These are phyloP conservation scores for Clivina fossor DNA, from an alignment of 2,888 invertebrate species.

Conservation along the genomic window DNA sequence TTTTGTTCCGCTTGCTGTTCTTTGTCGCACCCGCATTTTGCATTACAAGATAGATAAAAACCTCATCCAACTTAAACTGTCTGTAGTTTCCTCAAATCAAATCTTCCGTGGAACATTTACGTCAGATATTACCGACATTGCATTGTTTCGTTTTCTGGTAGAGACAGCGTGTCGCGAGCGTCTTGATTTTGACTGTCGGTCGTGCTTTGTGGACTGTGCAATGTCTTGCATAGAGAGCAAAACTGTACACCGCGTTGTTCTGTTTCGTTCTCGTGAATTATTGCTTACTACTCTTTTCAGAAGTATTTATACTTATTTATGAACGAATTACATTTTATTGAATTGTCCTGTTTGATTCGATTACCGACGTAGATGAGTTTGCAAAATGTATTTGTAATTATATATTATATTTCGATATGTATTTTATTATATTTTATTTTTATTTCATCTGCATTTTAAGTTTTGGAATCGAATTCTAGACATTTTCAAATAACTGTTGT, in stretches of 20 bases:
- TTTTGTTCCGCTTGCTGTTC: neutral
- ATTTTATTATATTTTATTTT: no score
- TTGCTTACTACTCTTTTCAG: slow-evolving; percentile 18
- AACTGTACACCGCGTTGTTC: slow-evolving; percentile 2
- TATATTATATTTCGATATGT: no score
- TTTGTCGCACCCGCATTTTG: neutral
- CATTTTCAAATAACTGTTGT: no score
- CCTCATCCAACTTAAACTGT: slow-evolving; percentile 48
- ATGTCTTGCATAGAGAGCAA: neutral
- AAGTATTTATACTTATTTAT: slow-evolving; percentile 21
- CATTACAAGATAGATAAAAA: slow-evolving; percentile 44
- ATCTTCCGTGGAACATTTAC: slow-evolving; percentile 36
- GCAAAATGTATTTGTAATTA: neutral
- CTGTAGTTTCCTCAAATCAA: slow-evolving; percentile 43
- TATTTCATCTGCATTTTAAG: no score
- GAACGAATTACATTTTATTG: slow-evolving; percentile 11
- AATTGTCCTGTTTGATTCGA: slow-evolving; percentile 1
- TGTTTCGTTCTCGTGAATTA: slow-evolving; percentile 22
- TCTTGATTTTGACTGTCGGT: slow-evolving; percentile 16
- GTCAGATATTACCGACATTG: slow-evolving; percentile 29
- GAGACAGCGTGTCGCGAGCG: slow-evolving; percentile 2
- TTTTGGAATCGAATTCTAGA: no score
- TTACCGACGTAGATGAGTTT: neutral
- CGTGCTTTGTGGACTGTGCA: neutral
- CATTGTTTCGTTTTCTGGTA: slow-evolving; percentile 27